A percentile compares a stretch with the other conserved stretches of the same genome.
phyloP scores from a whole-genome alignment of 1,140 invertebrate genomes.

The Pararge aegeria region DNA sequence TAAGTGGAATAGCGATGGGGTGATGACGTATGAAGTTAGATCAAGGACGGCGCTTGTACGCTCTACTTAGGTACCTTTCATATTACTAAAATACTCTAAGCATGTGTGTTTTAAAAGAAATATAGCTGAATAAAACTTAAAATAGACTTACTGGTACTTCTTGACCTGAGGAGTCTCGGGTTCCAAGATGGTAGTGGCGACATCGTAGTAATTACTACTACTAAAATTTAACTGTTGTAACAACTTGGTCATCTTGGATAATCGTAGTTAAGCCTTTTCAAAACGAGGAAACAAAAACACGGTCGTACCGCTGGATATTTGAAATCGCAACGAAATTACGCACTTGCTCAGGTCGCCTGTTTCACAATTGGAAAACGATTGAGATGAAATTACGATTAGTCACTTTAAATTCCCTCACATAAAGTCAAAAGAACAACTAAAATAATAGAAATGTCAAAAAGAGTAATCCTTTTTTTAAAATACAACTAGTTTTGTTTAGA shows the following conservation, averaged over 20 bases:
- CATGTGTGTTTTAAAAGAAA: not conserved
- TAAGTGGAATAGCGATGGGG: constrained; percentile 2
- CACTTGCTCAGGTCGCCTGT: constrained; percentile 36
- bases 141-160: constrained; percentile 53
- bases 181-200: constrained; percentile 48
- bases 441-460: constrained; percentile 24
- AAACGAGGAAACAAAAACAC: constrained; percentile 62
- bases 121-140: not conserved
- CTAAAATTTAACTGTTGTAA: constrained; percentile 76
- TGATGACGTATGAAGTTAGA: constrained; percentile 25
- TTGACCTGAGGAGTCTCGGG: constrained; percentile 48
- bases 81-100: not conserved
- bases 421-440: constrained; percentile 35
- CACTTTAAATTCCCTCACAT: constrained; percentile 10
- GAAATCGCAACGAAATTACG: constrained; percentile 44
- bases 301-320: constrained; percentile 49
- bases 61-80: not conserved
- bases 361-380: constrained; percentile 46
- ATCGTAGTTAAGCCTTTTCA: constrained; percentile 70
- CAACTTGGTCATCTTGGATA: constrained; percentile 74
- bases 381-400: constrained; percentile 7
- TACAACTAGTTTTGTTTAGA: constrained; percentile 32
- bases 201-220: constrained; percentile 73
- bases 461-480: constrained; percentile 19
- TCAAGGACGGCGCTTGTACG: constrained; percentile 4